Conservation (phyloP, 2,113 vertebrate species). For the Ciconia maguari region DNA sequence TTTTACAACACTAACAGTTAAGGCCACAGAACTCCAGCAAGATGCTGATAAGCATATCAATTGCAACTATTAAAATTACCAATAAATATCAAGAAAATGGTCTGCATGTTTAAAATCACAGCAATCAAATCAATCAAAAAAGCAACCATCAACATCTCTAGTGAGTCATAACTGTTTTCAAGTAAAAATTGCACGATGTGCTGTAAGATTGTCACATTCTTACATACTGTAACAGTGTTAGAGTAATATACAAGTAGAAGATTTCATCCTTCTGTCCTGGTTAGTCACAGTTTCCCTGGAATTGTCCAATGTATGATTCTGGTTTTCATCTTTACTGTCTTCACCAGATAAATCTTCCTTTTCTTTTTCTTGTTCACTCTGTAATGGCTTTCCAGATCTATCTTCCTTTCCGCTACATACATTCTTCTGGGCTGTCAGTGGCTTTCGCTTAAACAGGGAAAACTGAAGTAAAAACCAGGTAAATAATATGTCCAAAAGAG, state of each 20-base stretch:
- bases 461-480: conserved; percentile 62
- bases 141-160: conserved; percentile 30
- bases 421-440: conserved; percentile 57
- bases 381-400: conserved; percentile 26
- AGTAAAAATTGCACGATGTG: conserved; percentile 63
- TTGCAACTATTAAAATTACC: conserved; percentile 51
- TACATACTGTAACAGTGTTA: conserved; percentile 32
- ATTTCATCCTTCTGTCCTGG: conserved; percentile 63
- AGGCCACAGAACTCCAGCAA: conserved; percentile 70
- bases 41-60: conserved; percentile 22
- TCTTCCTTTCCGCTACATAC: conserved; percentile 41
- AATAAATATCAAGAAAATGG: conserved; percentile 72
- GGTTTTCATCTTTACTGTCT: conserved; percentile 63
- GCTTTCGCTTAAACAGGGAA: conserved; percentile 72
- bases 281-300: conserved; percentile 31
- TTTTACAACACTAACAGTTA: conserved; percentile 70
- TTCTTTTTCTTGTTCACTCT: conserved; percentile 51
- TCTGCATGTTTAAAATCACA: conserved; percentile 47
- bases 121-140: conserved; percentile 32
- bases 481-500: background rate
- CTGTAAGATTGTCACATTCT: conserved; percentile 44
- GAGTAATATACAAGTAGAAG: conserved; percentile 67
- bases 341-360: conserved; percentile 46
- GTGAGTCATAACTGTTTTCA: conserved; percentile 62
- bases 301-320: conserved; percentile 55